Evolutionary conservation across 2,888 invertebrate genomes (phyloP), one percentile per base, ranked within the genome.

Genomic region (Linyphia triangularis): DNA sequence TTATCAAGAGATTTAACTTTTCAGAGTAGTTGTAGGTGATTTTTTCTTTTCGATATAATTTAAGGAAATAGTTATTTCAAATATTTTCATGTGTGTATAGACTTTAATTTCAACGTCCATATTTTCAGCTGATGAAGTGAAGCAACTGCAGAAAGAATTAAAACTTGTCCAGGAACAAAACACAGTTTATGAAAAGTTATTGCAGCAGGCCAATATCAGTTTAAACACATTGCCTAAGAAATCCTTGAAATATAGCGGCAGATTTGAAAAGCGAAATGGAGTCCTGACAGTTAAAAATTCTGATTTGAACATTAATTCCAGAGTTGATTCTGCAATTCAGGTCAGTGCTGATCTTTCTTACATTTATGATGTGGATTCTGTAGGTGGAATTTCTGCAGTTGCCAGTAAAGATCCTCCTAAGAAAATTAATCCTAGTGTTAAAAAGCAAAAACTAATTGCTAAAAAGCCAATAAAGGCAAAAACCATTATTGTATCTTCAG

Each of bases 81-180:
- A n/a, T n/a, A n/a, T n/a, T n/a, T n/a, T n/a, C n/a, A n/a, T n/a
- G n/a, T n/a, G n/a, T n/a, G n/a, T n/a, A n/a, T n/a, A n/a, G n/a
- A n/a, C n/a, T n/a, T n/a, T n/a, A n/a, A n/a, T n/a, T n/a, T n/a
- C n/a, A n/a, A n/a, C n/a, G n/a, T n/a, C n/a, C n/a, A n/a, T n/a
- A n/a, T 43, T 85, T 91, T n/a, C 89, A 92, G 92, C 88, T n/a
- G 91, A 91, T 59, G 92, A 92, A 90, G 91, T 92, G 7, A 89
- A 91, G 40, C 90, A 90, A 37, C 84, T 92, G 81, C 91, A 91
- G 65, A 90, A 90, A 83, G 91, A 92, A 51, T 84, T 92, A 5
- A 90, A 90, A 30, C 89, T 91, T 10, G 90, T 92, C 16, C 91
- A 91, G 75, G 72, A 89, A 28, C 92, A 92, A 75, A 91, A 92